A percentile compares a stretch with the other conserved stretches of the same genome.
Conservation (phyloP, 37 sponge, comb jelly and placozoan genomes). For the Amphimedon queenslandica region DNA sequence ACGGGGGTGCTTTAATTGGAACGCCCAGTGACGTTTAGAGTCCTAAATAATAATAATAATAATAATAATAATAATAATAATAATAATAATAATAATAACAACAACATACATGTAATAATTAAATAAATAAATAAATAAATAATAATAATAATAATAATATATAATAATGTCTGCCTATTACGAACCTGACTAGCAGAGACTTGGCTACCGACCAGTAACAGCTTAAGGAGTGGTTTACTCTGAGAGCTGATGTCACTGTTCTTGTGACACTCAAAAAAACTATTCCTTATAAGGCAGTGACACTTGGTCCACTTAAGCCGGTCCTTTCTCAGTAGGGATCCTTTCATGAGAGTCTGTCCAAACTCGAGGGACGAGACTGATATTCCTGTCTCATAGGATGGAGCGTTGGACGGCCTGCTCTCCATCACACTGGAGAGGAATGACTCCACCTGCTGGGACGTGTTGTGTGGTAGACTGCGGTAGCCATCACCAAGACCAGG, state of each 20-base stretch:
- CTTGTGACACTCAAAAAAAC: conserved; percentile 66
- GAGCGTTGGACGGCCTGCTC: neutral
- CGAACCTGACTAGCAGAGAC: conserved; percentile 12
- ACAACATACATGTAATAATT: too few species aligned
- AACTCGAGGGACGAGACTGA: conserved; percentile 19
- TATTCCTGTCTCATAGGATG: neutral
- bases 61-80: too few species aligned
- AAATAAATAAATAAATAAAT: too few species aligned
- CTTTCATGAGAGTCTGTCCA: conserved; percentile 31
- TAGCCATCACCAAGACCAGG: neutral
- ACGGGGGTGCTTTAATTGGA: conserved; percentile 57
- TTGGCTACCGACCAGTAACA: conserved; percentile 52
- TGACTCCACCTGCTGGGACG: neutral
- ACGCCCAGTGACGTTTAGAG: conserved; percentile 41
- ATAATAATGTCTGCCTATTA: neutral
- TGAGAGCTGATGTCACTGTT: neutral
- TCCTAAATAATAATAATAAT: conserved; percentile 10
- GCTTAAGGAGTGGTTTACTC: conserved; percentile 24
- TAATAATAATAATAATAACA: too few species aligned
- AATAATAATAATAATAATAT: too few species aligned
- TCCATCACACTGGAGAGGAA: neutral
- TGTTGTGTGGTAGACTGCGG: conserved; percentile 4
- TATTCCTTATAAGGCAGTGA: conserved; percentile 53
- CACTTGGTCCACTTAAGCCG: conserved; percentile 48
- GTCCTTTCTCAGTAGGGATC: conserved; percentile 47